Percentiles rank a stretch among this genome's conserved stretches.
Evolutionary conservation across 2,113 vertebrate genomes (phyloP).

Genomic region (Macquaria australasica): DNA sequence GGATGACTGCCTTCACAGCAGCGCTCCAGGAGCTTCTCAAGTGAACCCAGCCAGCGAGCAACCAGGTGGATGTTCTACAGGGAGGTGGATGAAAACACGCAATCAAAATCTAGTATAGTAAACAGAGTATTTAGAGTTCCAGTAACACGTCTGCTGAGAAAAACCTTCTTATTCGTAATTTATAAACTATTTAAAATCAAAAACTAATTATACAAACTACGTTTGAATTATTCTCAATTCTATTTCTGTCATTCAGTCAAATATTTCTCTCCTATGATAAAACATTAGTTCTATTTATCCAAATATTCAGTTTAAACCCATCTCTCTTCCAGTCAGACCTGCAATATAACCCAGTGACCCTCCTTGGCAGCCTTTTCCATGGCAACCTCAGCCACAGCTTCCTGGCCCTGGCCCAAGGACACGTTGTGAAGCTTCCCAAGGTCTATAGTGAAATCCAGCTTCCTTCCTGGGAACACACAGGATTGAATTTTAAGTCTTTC

Average conservation of each 20-base stretch:
- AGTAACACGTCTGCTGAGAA: not conserved
- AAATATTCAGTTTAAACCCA: not conserved
- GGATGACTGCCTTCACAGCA: conserved; percentile 84
- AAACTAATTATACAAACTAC: too few species aligned
- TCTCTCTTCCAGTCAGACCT: conserved; percentile 76
- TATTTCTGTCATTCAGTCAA: not conserved
- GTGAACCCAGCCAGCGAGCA: conserved; percentile 83
- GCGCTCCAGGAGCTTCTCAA: conserved; percentile 87
- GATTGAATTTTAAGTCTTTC: not conserved
- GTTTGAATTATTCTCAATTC: not conserved
- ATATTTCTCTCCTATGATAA: not conserved
- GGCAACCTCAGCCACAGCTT: conserved; percentile 88
- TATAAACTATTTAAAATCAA: not conserved
- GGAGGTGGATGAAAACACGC: not conserved
- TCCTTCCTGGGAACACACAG: conserved; percentile 78
- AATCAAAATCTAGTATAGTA: not conserved
- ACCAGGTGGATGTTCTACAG: conserved; percentile 88
- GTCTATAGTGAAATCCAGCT: conserved; percentile 89
- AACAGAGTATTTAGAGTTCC: not conserved
- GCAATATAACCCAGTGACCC: conserved; percentile 92
- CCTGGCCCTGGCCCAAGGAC: conserved; percentile 88
- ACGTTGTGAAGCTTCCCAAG: conserved; percentile 89
- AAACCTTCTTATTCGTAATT: not conserved
- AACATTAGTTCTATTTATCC: not conserved
- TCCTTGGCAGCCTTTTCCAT: conserved; percentile 90